Evolutionary conservation across 2,113 vertebrate species (phyloP), one percentile per base, ranked within the genome.

Genomic region (Tupaia chinensis): DNA sequence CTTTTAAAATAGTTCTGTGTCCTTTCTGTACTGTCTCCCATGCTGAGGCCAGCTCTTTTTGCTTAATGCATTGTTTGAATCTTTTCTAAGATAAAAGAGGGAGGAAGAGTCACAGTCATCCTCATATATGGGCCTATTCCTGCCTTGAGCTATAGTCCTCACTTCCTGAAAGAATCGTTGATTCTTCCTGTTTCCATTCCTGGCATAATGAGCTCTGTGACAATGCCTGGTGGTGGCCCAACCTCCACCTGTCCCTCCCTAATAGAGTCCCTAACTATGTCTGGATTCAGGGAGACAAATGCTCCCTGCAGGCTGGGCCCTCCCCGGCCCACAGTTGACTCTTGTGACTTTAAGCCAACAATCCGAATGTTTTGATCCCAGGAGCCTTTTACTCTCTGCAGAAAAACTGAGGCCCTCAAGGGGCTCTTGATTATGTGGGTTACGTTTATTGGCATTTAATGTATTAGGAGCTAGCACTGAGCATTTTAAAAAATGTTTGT

Each of bases 401-500:
- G 44, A 82, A 72, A 68, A 87, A 72, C 2, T 23, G 19, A 95
- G 23, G 29, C 60, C 76, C 27, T 82, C 17, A 65, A 54, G 29
- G 80, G 34, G 9, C 25, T 34, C 85, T 79, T 29, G 16, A 32
- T 91, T 68, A 29, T 80, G 17, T 77, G 5, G 5, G 27, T 79
- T 58, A 27, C 44, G 69, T 22, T 61, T 32, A 65, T 29, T 80
- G 56, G 15, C 83, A 70, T 70, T 91, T 86, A 79, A 15, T 15
- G 54, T 25, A 69, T 25, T 74, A 68, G 22, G 93, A 86, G 63
- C 74, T n/a, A 60, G 95, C 89, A 77, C 25, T 78, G 53, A 97
- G n/a, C 94, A 87, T 69, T 44, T 19, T 58, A 80, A 32, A 17
- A 91, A 53, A 32, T 92, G 79, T 74, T 86, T 96, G n/a, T 77